phyloP scores from a whole-genome alignment of 2,113 vertebrate genomes.

The Sturnira hondurensis region DNA sequence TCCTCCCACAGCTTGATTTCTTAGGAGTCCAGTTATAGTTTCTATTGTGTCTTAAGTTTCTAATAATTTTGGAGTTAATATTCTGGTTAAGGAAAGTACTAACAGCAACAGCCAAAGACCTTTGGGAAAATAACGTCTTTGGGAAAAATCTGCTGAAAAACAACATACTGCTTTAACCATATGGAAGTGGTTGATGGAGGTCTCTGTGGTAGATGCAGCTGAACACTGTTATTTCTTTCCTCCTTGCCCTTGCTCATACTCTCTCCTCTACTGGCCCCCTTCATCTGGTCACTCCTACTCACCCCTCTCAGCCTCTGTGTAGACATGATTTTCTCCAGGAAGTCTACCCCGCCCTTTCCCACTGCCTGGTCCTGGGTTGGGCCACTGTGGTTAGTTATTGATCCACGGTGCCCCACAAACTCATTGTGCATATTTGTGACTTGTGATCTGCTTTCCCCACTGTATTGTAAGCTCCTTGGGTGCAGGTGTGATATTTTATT shows the following conservation, averaged over 20 bases:
- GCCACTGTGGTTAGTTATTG: neutral
- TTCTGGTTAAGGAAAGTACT: neutral
- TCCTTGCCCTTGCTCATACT: neutral
- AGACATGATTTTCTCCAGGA: neutral
- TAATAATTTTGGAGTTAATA: neutral
- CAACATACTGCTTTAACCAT: neutral
- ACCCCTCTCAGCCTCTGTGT: neutral
- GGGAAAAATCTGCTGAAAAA: neutral
- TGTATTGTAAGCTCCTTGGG: neutral
- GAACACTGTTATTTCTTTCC: neutral
- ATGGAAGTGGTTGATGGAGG: neutral
- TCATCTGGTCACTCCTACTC: neutral
- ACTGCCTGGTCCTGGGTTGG: neutral
- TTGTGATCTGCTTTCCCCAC: neutral
- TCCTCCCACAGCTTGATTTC: neutral
- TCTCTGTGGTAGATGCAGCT: neutral
- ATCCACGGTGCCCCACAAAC: neutral
- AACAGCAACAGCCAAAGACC: neutral
- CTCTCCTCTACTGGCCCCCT: neutral
- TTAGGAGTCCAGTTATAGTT: neutral
- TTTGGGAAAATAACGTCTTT: neutral
- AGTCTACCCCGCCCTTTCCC: neutral
- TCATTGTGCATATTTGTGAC: accelerated
- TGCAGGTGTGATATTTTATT: neutral
- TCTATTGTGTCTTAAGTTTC: neutral